Conservation (phyloP, 2,797 vertebrate species). For the Pangasius larnaudii region DNA sequence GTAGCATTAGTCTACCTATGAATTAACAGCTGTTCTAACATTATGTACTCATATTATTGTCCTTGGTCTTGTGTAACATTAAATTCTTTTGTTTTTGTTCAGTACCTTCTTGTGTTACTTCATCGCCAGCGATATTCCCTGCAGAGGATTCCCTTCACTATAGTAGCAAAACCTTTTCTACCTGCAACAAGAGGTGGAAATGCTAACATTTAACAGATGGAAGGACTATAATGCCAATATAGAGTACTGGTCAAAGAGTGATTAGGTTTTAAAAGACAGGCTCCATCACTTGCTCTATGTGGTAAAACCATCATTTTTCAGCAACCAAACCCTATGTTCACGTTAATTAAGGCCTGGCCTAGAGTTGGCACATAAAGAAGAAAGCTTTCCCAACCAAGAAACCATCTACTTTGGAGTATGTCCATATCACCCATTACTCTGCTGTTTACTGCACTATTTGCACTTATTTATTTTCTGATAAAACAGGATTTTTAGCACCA, state of each 20-base stretch:
- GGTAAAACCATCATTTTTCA: neutral
- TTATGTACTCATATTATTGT: neutral
- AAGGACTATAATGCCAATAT: neutral
- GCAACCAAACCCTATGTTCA: neutral
- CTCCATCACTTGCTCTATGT: neutral
- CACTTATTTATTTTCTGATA: neutral
- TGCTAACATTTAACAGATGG: neutral
- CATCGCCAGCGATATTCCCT: neutral
- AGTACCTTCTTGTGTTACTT: neutral
- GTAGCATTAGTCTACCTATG: neutral
- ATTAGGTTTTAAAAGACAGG: neutral
- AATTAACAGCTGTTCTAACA: neutral
- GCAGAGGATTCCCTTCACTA: neutral
- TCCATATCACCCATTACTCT: neutral
- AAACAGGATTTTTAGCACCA: conserved; percentile 14
- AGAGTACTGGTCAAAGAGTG: neutral
- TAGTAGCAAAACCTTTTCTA: neutral
- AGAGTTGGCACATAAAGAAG: neutral
- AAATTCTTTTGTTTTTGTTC: neutral
- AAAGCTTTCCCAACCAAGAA: neutral
- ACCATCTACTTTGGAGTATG: neutral
- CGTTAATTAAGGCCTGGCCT: neutral
- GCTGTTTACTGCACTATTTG: neutral
- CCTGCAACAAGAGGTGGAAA: neutral
- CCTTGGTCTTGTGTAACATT: neutral